These are phyloP conservation scores for Phrynocephalus guinanensis DNA, from an alignment of 2,797 vertebrate species.

Conservation along the genomic window DNA sequence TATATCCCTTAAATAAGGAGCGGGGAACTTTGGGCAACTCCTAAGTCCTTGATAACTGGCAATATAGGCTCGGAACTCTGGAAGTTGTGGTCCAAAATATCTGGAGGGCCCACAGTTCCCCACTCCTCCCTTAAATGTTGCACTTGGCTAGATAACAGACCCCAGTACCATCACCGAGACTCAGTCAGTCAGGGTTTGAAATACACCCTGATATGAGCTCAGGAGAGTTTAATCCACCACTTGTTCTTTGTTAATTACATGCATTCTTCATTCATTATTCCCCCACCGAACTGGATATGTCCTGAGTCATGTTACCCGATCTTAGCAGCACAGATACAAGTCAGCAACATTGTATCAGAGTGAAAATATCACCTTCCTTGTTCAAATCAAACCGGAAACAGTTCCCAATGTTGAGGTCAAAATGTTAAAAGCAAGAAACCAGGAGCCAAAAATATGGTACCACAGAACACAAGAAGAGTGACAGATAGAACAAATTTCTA, in stretches of 20 bases:
- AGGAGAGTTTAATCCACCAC: not conserved
- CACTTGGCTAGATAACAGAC: not conserved
- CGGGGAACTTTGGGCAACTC: no score
- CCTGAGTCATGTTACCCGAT: not conserved
- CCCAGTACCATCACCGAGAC: not conserved
- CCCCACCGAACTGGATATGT: not conserved
- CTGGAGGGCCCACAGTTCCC: no score
- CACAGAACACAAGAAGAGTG: not conserved
- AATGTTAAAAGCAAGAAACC: no score
- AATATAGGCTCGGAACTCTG: no score
- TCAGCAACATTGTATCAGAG: not conserved
- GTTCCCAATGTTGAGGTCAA: not conserved
- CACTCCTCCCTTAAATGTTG: not conserved
- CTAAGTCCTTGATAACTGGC: no score
- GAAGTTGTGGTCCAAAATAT: no score
- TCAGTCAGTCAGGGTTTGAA: not conserved
- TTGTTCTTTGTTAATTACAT: conserved; percentile 8
- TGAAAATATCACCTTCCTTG: not conserved
- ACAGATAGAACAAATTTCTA: not conserved
- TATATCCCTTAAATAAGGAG: not conserved
- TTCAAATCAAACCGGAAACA: not conserved
- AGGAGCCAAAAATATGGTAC: not conserved
- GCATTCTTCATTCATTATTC: not conserved
- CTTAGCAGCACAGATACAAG: not conserved
- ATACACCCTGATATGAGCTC: not conserved